Conservation (phyloP, 2,888 invertebrate genomes). For the Sinohyriopsis cumingii region DNA sequence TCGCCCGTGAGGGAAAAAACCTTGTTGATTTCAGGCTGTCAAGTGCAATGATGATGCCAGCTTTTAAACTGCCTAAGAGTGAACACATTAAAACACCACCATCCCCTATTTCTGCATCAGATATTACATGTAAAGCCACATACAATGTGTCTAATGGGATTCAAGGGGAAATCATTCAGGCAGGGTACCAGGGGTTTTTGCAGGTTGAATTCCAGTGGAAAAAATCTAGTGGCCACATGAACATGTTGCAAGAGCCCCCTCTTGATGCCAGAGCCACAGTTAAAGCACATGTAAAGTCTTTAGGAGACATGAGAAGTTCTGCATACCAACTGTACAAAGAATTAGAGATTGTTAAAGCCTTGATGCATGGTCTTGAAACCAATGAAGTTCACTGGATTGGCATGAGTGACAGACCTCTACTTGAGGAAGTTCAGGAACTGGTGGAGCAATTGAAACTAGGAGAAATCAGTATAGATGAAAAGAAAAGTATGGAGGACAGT, state of each 20-base stretch:
- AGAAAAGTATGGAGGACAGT: slow-evolving; percentile 23
- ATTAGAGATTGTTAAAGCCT: slow-evolving; percentile 34
- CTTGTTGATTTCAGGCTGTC: slow-evolving; percentile 38
- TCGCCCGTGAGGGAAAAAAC: slow-evolving; percentile 24
- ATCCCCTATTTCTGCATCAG: slow-evolving; percentile 17
- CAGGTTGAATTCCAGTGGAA: slow-evolving; percentile 51
- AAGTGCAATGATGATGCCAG: slow-evolving; percentile 20
- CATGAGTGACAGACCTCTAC: slow-evolving; percentile 30
- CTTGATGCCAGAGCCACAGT: slow-evolving; percentile 40
- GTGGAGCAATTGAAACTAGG: slow-evolving; percentile 47
- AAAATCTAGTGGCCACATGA: slow-evolving; percentile 19
- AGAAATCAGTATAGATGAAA: slow-evolving; percentile 31
- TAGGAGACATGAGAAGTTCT: slow-evolving; percentile 43
- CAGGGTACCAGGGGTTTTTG: slow-evolving; percentile 37
- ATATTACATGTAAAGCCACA: slow-evolving; percentile 34
- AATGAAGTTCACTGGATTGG: slow-evolving; percentile 53
- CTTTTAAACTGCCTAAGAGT: slow-evolving; percentile 18
- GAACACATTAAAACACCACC: slow-evolving; percentile 17
- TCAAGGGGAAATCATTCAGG: slow-evolving; percentile 12
- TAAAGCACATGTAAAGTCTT: slow-evolving; percentile 41
- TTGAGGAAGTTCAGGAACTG: slow-evolving; percentile 40
- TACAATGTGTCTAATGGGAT: slow-evolving; percentile 22
- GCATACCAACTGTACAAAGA: slow-evolving; percentile 45
- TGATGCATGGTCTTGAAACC: slow-evolving; percentile 43
- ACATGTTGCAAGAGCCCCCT: slow-evolving; percentile 48